Conservation (phyloP, 2,888 invertebrate genomes). For the Macrophya annulata region DNA sequence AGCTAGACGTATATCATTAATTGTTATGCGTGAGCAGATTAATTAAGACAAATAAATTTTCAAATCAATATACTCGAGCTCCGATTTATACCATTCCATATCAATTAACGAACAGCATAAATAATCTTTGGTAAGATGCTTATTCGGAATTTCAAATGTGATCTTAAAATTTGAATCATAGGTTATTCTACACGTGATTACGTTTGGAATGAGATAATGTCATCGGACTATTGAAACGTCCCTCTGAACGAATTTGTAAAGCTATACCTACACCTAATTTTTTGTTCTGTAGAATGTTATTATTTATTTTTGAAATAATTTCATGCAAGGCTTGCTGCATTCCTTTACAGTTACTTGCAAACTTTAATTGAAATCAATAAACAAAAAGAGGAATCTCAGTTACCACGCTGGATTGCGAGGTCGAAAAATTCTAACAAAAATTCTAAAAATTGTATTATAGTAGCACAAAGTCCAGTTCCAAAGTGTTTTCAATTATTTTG, state of each 20-base stretch:
- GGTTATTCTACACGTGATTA: background rate
- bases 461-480: too few species aligned
- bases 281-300: background rate
- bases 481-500: background rate
- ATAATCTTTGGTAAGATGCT: background rate
- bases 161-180: background rate
- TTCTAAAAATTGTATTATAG: too few species aligned
- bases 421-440: too few species aligned
- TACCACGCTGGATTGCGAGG: too few species aligned
- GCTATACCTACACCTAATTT: background rate
- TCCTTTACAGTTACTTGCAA: too few species aligned
- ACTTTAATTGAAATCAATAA: too few species aligned
- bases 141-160: conserved; percentile 1
- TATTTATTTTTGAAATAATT: background rate
- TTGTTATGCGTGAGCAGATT: background rate
- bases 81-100: background rate
- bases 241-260: background rate
- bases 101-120: background rate
- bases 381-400: too few species aligned
- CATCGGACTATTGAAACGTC: background rate
- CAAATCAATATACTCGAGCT: background rate
- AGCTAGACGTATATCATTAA: background rate
- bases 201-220: background rate
- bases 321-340: background rate
- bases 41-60: background rate